Base-by-base conservation (phyloP, 1,140 invertebrate genomes). In the Aphaenogaster ashmeadi region DNA sequence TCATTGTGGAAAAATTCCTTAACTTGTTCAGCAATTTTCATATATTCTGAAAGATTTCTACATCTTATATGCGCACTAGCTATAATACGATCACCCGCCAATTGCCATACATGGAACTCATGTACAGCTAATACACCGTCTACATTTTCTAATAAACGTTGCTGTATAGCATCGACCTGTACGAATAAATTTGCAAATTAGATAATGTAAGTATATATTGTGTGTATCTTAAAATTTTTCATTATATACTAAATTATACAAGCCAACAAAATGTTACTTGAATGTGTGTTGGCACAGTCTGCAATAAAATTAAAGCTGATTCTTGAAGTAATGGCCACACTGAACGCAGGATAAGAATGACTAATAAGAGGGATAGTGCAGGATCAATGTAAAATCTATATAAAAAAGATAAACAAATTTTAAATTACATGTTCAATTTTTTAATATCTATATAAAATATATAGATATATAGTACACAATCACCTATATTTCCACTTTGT, bases 1-100 rank as follows among this genome's bases (percentile, higher is more conserved):
- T 99, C 98, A 94, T 98, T 98, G 92, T 98, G 98, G 94, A 99
- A 99, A 96, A 99, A 99, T 94, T 99, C 98, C 95, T 99, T 99
- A 0, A 99, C 98, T 95, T 98, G 98, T 94, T 99, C 98, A 0
- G 98, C 98, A 88, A 99, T 98, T 94, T 98, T 98, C 97, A 98
- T 98, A 92, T 98, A 98, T 93, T 98, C 98, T 0, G 97, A 98
- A 72, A 98, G 94, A 95, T 98, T 98, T 89, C 98, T 96, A 95
- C 98, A 98, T 87, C 98, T 97, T 93, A 99, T 98, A 92, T 99
- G 98, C 3, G 98, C 98, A 9, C 98, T 99, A 69, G 98, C 98
- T 91, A 99, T 99, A 79, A 99, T 99, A 89, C 98, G 96, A 94
- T 99, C 98, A 1, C 98, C 98, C 33, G 98, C 98, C 87, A 99